Base-by-base conservation (phyloP, 2,797 vertebrate species). In the Helostoma temminkii region DNA sequence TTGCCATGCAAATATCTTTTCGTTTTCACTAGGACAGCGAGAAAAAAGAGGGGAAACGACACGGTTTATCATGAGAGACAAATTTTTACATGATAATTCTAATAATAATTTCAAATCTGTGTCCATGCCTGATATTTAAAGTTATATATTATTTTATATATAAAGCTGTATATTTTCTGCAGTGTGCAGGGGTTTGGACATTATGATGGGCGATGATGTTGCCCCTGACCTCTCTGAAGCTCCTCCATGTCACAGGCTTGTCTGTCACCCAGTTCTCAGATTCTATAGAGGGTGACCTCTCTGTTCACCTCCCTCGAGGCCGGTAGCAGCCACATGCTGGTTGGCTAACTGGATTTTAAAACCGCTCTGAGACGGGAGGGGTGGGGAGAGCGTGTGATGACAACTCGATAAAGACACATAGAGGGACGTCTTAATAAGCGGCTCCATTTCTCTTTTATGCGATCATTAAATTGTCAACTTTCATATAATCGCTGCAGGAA, bases 331-430 rank as follows among this genome's bases (percentile, higher is more conserved):
- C 76, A 81, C 89, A 79, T 74, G 70, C 75, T 83, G 86, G 89
- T 73, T 82, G 71, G 84, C 90, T 90, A 90, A 83, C 74, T 73
- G 70, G 82, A 77, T 83, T 87, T 73, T 19, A 61, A 77, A 62
- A 55, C 50, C 28, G 46, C 67, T 37, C 24, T 14, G 22, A 55
- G 65, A 57, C 36, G 26, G 47, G n/a, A 39, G 49, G 36, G 42
- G 37, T n/a, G 43, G 42, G 22, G 10, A 56, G 58, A 15, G 37
- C 24, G 2, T n/a, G 59, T 18, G 63, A 55, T 49, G 8, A 70
- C 2, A 1, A 34, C 57, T 37, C 9, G 14, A 82, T 74, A 1
- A 60, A 85, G 78, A 80, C 70, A 25, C 54, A 24, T 12, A 41
- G 15, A 37, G 47, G 9, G 66, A 87, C 5, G n/a, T 74, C 64